A percentile compares a stretch with the other conserved stretches of the same genome.
These are phyloP conservation scores for Triplophysa bombifrons DNA, from an alignment of 2,797 vertebrate genomes.

Conservation along the genomic window DNA sequence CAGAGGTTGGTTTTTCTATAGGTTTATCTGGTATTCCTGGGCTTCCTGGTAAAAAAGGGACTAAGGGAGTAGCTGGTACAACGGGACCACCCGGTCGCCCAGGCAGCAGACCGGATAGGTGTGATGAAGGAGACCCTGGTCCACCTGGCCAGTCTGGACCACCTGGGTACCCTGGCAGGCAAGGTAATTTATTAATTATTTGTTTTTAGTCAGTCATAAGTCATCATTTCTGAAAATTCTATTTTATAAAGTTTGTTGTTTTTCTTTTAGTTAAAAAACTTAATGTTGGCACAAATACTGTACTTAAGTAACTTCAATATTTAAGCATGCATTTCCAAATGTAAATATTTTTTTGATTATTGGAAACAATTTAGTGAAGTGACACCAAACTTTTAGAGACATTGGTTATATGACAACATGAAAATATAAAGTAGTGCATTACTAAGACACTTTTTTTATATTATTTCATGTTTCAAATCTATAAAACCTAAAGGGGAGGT, in stretches of 20 bases:
- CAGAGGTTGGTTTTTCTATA: neutral
- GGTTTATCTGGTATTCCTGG: slow-evolving; percentile 65
- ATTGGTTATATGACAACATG: no score
- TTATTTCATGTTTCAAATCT: no score
- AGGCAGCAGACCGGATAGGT: slow-evolving; percentile 30
- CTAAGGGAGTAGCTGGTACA: slow-evolving; percentile 61
- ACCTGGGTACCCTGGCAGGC: slow-evolving; percentile 36
- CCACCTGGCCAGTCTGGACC: slow-evolving; percentile 45
- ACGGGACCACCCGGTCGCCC: slow-evolving; percentile 46
- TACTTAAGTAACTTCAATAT: no score
- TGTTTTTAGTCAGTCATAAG: neutral
- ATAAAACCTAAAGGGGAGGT: neutral
- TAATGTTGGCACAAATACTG: no score
- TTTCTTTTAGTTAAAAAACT: no score
- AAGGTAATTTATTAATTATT: slow-evolving; percentile 22
- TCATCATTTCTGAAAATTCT: neutral
- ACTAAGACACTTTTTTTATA: no score
- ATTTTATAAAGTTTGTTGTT: no score
- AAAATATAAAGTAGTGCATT: no score
- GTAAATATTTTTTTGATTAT: no score
- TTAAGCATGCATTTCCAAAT: no score
- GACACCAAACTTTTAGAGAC: no score
- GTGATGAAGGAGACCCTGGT: slow-evolving; percentile 49
- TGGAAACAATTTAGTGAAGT: no score
- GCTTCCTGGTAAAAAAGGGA: slow-evolving; percentile 65